These are phyloP conservation scores for Cavia porcellus DNA, from an alignment of 2,113 vertebrate genomes.

Conservation along the genomic window DNA sequence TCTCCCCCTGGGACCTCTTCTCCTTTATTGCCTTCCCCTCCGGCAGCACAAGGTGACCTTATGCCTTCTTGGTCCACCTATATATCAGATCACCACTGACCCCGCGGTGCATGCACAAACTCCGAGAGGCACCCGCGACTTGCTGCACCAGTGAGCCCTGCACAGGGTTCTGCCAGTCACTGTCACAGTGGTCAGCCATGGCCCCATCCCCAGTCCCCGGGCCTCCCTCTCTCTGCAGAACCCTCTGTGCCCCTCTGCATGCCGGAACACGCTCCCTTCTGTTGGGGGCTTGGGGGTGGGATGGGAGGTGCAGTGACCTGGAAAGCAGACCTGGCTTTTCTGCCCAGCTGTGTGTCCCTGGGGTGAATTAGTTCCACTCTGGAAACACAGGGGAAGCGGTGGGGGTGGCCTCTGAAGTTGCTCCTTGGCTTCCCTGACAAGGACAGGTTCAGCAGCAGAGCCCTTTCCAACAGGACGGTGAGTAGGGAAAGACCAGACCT, in stretches of 20 bases:
- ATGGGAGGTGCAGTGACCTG: slow-evolving; percentile 52
- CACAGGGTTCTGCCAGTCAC: not conserved
- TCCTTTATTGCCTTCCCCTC: too few species aligned
- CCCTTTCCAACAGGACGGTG: not conserved
- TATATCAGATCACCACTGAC: not conserved
- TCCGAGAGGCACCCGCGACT: not conserved
- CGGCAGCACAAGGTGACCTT: rapidly evolving
- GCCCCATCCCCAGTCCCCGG: too few species aligned
- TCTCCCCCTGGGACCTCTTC: not conserved
- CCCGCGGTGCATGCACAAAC: rapidly evolving
- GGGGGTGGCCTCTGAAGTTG: not conserved
- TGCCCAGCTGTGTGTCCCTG: slow-evolving; percentile 73
- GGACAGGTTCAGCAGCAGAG: not conserved
- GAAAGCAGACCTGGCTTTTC: slow-evolving; percentile 56
- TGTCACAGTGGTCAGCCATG: not conserved
- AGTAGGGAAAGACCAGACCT: not conserved
- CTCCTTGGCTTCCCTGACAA: not conserved
- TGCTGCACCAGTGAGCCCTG: not conserved
- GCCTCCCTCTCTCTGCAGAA: not conserved
- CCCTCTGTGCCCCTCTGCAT: not conserved
- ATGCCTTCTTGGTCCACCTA: not conserved
- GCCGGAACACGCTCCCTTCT: not conserved
- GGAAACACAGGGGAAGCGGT: slow-evolving; percentile 27
- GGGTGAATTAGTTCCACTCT: slow-evolving; percentile 74
- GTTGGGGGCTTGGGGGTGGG: not conserved